Percentiles rank a stretch among this genome's conserved stretches.
Evolutionary conservation across 2,113 vertebrate genomes (phyloP).

Genomic region (Sorex fumeus): DNA sequence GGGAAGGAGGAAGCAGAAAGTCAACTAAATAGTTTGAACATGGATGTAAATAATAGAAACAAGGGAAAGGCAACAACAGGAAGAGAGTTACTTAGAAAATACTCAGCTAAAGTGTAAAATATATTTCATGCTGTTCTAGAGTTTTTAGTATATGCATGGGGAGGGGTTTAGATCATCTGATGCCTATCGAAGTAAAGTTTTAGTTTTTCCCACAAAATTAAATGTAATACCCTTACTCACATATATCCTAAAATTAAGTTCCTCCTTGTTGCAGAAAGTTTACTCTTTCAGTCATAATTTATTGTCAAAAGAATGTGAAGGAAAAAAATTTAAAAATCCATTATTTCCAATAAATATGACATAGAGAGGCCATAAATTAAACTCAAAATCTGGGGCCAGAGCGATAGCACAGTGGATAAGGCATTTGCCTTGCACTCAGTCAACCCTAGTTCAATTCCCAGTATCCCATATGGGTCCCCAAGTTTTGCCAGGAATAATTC

Average conservation of each 20-base stretch:
- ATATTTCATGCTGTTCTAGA: background rate
- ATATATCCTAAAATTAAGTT: constrained; percentile 14
- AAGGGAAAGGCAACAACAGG: background rate
- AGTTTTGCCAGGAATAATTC: too few relatives aligned
- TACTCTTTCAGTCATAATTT: background rate
- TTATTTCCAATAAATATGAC: background rate
- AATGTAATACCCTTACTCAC: background rate
- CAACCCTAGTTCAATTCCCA: too few relatives aligned
- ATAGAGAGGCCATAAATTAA: background rate
- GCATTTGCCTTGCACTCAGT: too few relatives aligned
- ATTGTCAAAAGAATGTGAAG: background rate
- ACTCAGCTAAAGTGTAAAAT: background rate
- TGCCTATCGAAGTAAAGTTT: background rate
- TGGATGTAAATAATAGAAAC: fast-evolving
- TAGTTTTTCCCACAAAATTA: background rate
- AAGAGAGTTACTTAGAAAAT: background rate
- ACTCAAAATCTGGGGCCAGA: too few relatives aligned
- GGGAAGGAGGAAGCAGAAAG: background rate
- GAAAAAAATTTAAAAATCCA: background rate
- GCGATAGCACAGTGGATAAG: too few relatives aligned
- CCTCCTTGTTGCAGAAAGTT: background rate
- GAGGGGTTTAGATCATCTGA: background rate
- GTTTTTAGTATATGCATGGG: background rate
- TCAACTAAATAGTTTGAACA: background rate
- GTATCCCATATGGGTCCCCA: too few relatives aligned